Evolutionary conservation across 2,113 vertebrate species (phyloP).

Genomic region (Austrofundulus limnaeus): DNA sequence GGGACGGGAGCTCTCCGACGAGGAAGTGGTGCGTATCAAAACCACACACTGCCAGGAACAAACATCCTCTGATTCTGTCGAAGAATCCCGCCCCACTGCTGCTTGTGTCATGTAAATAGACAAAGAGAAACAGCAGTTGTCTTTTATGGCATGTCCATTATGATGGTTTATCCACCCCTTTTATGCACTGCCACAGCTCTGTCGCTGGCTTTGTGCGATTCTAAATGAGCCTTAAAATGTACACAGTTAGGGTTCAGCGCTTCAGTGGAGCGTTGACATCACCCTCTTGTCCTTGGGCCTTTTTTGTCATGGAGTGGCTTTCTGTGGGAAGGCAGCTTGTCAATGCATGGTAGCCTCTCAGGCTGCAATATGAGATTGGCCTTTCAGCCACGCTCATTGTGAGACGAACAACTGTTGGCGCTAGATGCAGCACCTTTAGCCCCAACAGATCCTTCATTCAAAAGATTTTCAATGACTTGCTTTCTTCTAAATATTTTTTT

Average conservation of each 20-base stretch:
- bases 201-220: constrained; percentile 59
- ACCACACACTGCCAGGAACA: constrained; percentile 30
- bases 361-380: constrained; percentile 80
- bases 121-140: constrained; percentile 40
- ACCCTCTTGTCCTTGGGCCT: constrained; percentile 64
- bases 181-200: constrained; percentile 38
- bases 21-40: constrained; percentile 92
- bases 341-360: constrained; percentile 71
- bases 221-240: constrained; percentile 73
- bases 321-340: constrained; percentile 68
- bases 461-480: constrained; percentile 54
- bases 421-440: constrained; percentile 79
- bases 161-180: constrained; percentile 61
- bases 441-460: constrained; percentile 68
- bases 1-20: constrained; percentile 96
- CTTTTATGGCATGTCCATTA: constrained; percentile 59
- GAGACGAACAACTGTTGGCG: constrained; percentile 78
- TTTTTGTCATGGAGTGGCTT: constrained; percentile 61
- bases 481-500: constrained; percentile 51
- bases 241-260: constrained; percentile 71
- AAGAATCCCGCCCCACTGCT: constrained; percentile 21
- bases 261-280: constrained; percentile 70
- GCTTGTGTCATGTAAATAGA: constrained; percentile 45
- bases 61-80: constrained; percentile 45
- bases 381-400: constrained; percentile 76